Evolutionary conservation across 2,888 invertebrate genomes (phyloP).

Genomic region (Macrophya alboannulata): DNA sequence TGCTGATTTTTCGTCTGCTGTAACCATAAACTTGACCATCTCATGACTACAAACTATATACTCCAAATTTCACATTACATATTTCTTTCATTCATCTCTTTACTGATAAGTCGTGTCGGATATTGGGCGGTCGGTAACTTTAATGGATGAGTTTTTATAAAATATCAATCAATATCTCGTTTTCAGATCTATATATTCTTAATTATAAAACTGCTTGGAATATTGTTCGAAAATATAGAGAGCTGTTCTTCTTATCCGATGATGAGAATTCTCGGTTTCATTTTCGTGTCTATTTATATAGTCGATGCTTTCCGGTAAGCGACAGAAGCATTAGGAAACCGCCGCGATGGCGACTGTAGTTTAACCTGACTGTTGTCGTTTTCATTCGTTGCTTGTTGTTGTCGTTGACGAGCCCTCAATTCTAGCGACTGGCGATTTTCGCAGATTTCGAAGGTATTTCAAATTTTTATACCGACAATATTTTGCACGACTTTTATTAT

Average conservation of each 20-base stretch:
- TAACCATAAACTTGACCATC: neutral
- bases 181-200: neutral
- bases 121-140: neutral
- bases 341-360: constrained; percentile 53
- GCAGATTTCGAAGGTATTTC: constrained; percentile 64
- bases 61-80: neutral
- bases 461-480: constrained; percentile 42
- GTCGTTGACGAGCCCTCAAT: constrained; percentile 69
- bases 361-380: constrained; percentile 31
- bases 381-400: constrained; percentile 56
- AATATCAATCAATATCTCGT: neutral
- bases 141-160: neutral
- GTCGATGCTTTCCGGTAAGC: constrained; percentile 62
- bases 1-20: constrained; percentile 31
- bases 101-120: neutral
- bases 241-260: neutral
- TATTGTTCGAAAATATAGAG: neutral
- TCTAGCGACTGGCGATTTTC: constrained; percentile 66
- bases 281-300: neutral
- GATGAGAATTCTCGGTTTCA: neutral
- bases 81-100: neutral
- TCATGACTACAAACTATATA: neutral
- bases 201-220: neutral
- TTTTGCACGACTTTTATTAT: neutral
- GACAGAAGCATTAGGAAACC: constrained; percentile 54